Base-by-base conservation (phyloP, 2,113 vertebrate genomes). In the Albula goreensis region DNA sequence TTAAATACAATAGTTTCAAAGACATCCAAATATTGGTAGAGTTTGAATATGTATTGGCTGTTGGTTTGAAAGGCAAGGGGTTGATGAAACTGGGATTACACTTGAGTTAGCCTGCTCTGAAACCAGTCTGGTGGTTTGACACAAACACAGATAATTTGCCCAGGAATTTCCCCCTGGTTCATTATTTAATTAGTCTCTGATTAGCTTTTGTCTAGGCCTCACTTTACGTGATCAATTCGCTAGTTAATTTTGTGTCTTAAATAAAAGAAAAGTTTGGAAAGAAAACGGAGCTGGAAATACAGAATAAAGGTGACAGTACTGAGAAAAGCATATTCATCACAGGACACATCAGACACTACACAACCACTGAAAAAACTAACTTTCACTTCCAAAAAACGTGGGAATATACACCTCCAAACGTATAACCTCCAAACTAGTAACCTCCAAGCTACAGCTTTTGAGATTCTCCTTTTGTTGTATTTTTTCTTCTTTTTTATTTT, bases 341-440 rank as follows among this genome's bases (percentile, higher is more conserved):
- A 81, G 79, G 89, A 91, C 89, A 87, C 85, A 77, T 87, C 91
- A 91, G 89, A 85, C 90, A 92, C 84, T 88, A 79, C 91, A 93
- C 88, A 90, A 88, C 82, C 91, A 93, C 88, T 53, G 78, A 82
- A 91, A 41, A 90, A 88, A 90, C 90, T 51, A 90, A 91, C 89
- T 91, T 90, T 87, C 87, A 93, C 91, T 85, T 88, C 89, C 88
- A 86, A 89, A 85, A 84, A 85, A 84, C 52, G 90, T 88, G 50
- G 88, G 88, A 89, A 89, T 90, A 87, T 79, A 87, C 88, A 83
- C 89, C 87, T 52, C 87, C 78, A 87, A 91, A 90, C 87, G 5
- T 13, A 15, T 57, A 57, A 57, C 56, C 56, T 57, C 56, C 56
- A 60, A 60, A 12, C 56, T 60, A 60, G 57, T 60, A 60, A 60